Base-by-base conservation (phyloP, 1,140 invertebrate species). In the Thaumetopoea pityocampa region DNA sequence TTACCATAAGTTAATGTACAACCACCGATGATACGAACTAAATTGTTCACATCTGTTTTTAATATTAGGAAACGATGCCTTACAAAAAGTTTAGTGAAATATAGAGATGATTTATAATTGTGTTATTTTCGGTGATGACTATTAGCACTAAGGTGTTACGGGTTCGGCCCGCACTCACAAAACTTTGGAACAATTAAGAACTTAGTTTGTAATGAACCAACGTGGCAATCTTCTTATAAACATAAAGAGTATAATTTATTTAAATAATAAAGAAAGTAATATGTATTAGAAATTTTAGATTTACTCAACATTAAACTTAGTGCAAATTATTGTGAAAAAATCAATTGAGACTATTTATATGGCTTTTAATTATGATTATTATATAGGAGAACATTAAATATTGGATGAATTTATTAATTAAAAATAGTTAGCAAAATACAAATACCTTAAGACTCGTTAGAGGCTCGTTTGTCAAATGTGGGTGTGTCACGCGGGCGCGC, bases 241-340 rank as follows among this genome's bases (percentile, higher is more conserved):
- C 68, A 79, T 84, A 83, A 83, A 81, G 74, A 73, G 62, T 73
- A 81, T 81, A 81, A 82, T 83, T 83, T 81, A 81, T 83, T 83
- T 79, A 80, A 68, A 79, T 72, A 73, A 79, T n/a, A n/a, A n/a
- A n/a, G n/a, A 80, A 69, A 73, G 72, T 79, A 60, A 76, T 83
- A 84, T 84, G 79, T 84, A 84, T 79, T 80, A 79, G 79, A 81
- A 81, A 76, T 80, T 84, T 83, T 83, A 83, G 79, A 83, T 83
- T 83, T 78, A 81, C 73, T 78, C 68, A 74, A 77, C 67, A 72
- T 77, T 81, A 78, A 79, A 81, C 72, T 81, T 79, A 81, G 77
- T 81, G 79, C 79, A 81, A 83, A 83, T 83, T 83, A 83, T 79
- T 79, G 68, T 79, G 78, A 71, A 57, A 52, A 65, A 78, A 83